Percentiles rank a stretch among this genome's conserved stretches.
Evolutionary conservation across 2,888 invertebrate species (phyloP).

Genomic region (Hymenopus coronatus): DNA sequence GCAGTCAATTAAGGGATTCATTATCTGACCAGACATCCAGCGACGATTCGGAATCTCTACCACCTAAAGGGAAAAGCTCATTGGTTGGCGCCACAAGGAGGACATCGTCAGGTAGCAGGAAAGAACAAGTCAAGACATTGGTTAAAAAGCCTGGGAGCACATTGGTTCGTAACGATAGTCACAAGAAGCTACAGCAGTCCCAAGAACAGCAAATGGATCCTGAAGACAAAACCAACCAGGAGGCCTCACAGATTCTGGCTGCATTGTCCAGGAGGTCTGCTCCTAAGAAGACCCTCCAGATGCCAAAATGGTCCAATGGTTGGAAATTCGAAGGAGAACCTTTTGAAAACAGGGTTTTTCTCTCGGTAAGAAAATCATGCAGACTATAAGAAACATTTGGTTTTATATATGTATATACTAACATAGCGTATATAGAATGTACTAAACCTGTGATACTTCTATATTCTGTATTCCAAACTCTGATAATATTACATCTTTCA

Average conservation of each 20-base stretch:
- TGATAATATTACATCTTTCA: too few species aligned
- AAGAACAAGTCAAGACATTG: neutral
- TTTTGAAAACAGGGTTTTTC: constrained; percentile 78
- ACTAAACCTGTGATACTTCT: too few species aligned
- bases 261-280: neutral
- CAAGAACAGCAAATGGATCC: neutral
- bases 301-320: constrained; percentile 83
- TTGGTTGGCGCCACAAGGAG: neutral
- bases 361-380: constrained; percentile 66
- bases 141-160: neutral
- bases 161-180: neutral
- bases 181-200: neutral
- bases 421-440: too few species aligned
- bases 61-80: neutral
- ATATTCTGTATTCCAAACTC: too few species aligned
- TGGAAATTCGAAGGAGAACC: constrained; percentile 89
- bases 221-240: constrained; percentile 37
- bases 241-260: neutral
- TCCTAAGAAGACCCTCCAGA: constrained; percentile 48
- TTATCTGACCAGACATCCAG: neutral
- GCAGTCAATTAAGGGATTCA: constrained; percentile 17
- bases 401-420: neutral
- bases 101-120: constrained; percentile 10
- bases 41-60: neutral
- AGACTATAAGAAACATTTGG: neutral